Percentiles rank a stretch among this genome's conserved stretches.
Evolutionary conservation across 2,797 vertebrate species (phyloP).

Genomic region (Crax fasciolata): DNA sequence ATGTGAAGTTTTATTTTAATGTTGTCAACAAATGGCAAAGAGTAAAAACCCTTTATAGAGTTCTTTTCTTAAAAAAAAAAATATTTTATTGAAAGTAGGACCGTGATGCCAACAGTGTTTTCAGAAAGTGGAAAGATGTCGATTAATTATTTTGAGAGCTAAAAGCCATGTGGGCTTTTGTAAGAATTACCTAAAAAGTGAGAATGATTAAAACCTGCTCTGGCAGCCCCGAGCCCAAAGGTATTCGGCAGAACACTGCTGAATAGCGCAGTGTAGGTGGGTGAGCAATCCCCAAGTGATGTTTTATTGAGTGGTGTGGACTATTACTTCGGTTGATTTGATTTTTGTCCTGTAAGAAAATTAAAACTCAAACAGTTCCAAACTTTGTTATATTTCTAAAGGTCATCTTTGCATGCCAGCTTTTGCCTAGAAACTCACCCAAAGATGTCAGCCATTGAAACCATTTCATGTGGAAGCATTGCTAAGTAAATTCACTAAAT

Average conservation of each 20-base stretch:
- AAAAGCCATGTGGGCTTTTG: constrained; percentile 19
- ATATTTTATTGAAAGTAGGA: neutral
- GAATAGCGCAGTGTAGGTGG: neutral
- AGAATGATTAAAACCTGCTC: neutral
- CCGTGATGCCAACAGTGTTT: neutral
- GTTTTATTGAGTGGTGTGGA: neutral
- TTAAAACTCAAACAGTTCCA: constrained; percentile 33
- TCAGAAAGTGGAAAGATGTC: neutral
- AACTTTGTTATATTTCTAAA: constrained; percentile 61
- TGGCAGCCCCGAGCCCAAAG: neutral
- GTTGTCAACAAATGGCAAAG: neutral
- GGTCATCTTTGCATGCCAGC: constrained; percentile 50
- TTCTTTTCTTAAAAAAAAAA: neutral
- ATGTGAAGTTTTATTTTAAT: constrained; percentile 4
- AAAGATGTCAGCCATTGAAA: constrained; percentile 81
- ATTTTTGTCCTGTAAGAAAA: constrained; percentile 55
- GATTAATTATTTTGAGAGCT: constrained; percentile 52
- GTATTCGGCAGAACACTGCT: neutral
- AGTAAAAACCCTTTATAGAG: neutral
- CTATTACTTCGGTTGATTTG: constrained; percentile 18
- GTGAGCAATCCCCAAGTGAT: neutral
- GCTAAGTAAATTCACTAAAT: constrained; percentile 86
- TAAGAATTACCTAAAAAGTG: neutral
- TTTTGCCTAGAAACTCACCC: constrained; percentile 64
- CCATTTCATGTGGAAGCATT: constrained; percentile 86